Percentiles rank a stretch among this genome's conserved stretches.
phyloP scores from a whole-genome alignment of 1,140 invertebrate genomes.

The Ctenoplectra terminalis region DNA sequence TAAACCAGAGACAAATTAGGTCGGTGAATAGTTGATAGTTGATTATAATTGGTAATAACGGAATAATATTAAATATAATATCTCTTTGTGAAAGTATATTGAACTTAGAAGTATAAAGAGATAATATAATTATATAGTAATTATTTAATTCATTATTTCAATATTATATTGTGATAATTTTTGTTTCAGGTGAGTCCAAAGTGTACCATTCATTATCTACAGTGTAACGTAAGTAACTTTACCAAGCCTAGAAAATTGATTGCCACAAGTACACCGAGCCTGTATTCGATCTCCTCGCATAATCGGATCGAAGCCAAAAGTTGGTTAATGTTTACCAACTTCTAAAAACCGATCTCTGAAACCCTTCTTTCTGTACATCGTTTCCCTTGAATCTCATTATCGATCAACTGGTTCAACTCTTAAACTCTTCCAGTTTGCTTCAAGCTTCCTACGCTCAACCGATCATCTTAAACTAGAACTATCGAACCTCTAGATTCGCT shows the following conservation, averaged over 20 bases:
- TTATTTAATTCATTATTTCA: too few species aligned
- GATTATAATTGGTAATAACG: too few species aligned
- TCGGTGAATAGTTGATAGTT: neutral
- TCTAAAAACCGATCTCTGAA: neutral
- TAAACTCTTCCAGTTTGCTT: neutral
- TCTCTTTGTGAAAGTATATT: too few species aligned
- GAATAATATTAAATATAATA: too few species aligned
- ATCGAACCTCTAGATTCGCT: too few species aligned
- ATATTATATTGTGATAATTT: neutral
- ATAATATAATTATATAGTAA: too few species aligned
- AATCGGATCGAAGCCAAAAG: neutral
- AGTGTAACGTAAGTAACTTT: neutral
- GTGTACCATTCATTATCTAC: neutral
- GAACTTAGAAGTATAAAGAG: too few species aligned
- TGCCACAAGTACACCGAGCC: neutral
- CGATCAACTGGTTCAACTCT: neutral
- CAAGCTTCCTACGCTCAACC: neutral
- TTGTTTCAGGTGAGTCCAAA: neutral
- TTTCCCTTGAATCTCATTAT: neutral
- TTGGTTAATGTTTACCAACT: neutral
- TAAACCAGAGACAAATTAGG: neutral
- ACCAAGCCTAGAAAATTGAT: neutral
- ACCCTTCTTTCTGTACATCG: neutral
- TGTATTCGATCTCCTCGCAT: neutral
- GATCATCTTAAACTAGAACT: too few species aligned